These are phyloP conservation scores for Rhinichthys osculus DNA, from an alignment of 2,797 vertebrate species.

Conservation along the genomic window DNA sequence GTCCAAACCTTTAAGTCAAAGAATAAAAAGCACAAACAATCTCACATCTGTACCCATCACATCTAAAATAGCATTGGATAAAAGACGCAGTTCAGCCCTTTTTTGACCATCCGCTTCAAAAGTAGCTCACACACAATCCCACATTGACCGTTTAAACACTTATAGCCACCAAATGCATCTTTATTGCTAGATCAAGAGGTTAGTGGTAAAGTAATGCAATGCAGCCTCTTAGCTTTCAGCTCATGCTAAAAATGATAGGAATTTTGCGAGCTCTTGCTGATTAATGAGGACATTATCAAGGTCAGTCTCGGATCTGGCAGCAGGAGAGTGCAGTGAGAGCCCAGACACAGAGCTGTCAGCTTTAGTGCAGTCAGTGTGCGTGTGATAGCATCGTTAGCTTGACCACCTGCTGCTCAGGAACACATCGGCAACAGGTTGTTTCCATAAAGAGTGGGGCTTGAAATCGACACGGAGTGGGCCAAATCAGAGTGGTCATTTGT, in stretches of 20 bases:
- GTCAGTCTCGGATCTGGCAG: constrained; percentile 40
- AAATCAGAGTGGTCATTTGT: constrained; percentile 27
- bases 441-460: constrained; percentile 30
- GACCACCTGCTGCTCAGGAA: constrained; percentile 40
- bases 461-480: constrained; percentile 6
- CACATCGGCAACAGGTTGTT: constrained; percentile 40
- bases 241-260: constrained; percentile 19
- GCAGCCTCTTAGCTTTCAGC: constrained; percentile 3
- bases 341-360: constrained; percentile 44
- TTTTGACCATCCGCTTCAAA: background rate
- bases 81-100: background rate
- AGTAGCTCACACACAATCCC: background rate
- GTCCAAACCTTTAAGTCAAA: constrained; percentile 42
- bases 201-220: constrained; percentile 17
- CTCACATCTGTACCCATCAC: constrained; percentile 13
- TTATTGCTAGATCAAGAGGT: constrained; percentile 5
- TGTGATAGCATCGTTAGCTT: constrained; percentile 47
- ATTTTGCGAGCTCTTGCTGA: constrained; percentile 33
- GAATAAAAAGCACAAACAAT: background rate
- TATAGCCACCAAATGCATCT: constrained; percentile 2
- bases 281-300: constrained; percentile 50
- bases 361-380: constrained; percentile 15
- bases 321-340: constrained; percentile 23
- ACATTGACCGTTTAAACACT: constrained; percentile 6
- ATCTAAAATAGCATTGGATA: background rate